Evolutionary conservation across 37 sponge, comb jelly and placozoan species (phyloP), one percentile per base, ranked within the genome.

Genomic region (Haliclona indistincta): DNA sequence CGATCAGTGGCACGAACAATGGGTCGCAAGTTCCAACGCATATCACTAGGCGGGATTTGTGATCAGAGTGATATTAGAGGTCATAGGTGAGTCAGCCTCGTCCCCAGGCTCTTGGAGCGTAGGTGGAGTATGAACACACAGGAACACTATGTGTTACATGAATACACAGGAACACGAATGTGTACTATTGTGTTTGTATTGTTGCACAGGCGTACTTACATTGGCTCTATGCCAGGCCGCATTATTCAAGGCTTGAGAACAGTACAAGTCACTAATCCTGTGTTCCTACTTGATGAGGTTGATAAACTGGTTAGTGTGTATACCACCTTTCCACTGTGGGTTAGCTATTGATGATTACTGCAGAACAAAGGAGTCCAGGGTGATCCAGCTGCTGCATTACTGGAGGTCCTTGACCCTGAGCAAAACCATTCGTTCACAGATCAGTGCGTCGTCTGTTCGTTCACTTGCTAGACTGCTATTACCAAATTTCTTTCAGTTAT

Each of bases 321-420:
- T 0, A 45, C 23, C 37, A 10, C 39, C 40, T 67, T 5, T 3
- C 5, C 10, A 17, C 10, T 17, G 10, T 47, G 15, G 10, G 23
- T 32, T 23, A 61, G 10, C 40, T 43, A 74, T 4, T 29, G 26
- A 1, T 67, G 35, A 34, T 36, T 15, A 22, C 38, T 41, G 2
- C 78, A 86, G 87, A 74, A 72, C 39, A 75, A 54, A 17, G 82
- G 95, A 56, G 36, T 84, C 30, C 92, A 91, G 2, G 96, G 93
- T 45, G 96, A 95, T 53, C 96, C 96, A 72, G 89, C 93, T n/a
- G 93, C 86, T 54, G 93, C 96, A 15, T 77, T 95, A 20, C 78
- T 95, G 65, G 96, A 95, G 63, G 93, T 95, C 39, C 75, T 95
- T 30, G 96, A 95, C 52, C 93, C 96, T 33, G 96, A 95, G 32